Percentiles rank a stretch among this genome's conserved stretches.
phyloP scores from a whole-genome alignment of 2,113 vertebrate genomes.

The Poecile atricapillus region DNA sequence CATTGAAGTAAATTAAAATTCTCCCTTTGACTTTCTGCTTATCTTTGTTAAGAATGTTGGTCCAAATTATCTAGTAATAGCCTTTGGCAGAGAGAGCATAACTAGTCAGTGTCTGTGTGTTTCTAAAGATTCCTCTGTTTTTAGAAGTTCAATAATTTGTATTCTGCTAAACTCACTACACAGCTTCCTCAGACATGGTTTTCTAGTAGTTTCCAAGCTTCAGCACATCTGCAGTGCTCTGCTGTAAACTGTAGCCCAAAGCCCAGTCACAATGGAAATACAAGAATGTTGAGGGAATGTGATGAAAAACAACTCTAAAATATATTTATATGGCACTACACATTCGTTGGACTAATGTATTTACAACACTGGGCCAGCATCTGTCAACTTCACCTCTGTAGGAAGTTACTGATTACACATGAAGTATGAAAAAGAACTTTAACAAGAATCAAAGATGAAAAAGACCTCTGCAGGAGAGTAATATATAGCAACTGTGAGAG shows the following conservation, averaged over 20 bases:
- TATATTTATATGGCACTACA: background rate
- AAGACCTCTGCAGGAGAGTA: background rate
- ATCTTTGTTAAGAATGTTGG: background rate
- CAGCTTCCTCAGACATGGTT: background rate
- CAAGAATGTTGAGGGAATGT: background rate
- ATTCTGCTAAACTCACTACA: background rate
- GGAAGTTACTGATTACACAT: background rate
- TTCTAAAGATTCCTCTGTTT: background rate
- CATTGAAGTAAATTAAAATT: background rate
- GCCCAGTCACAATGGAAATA: background rate
- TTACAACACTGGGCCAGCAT: background rate
- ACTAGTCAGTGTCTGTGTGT: background rate
- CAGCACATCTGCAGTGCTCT: background rate
- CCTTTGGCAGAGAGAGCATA: background rate
- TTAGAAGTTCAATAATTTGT: background rate
- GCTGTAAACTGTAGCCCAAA: background rate
- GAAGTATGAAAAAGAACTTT: background rate
- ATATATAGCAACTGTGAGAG: background rate
- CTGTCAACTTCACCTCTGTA: background rate
- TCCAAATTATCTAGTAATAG: background rate
- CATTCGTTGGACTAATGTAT: background rate
- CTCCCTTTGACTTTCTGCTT: background rate
- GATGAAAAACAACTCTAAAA: background rate
- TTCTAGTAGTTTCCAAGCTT: background rate
- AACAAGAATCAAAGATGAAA: background rate